A percentile compares a stretch with the other conserved stretches of the same genome.
Conservation (phyloP, 2,797 vertebrate species). For the Falco concolor region DNA sequence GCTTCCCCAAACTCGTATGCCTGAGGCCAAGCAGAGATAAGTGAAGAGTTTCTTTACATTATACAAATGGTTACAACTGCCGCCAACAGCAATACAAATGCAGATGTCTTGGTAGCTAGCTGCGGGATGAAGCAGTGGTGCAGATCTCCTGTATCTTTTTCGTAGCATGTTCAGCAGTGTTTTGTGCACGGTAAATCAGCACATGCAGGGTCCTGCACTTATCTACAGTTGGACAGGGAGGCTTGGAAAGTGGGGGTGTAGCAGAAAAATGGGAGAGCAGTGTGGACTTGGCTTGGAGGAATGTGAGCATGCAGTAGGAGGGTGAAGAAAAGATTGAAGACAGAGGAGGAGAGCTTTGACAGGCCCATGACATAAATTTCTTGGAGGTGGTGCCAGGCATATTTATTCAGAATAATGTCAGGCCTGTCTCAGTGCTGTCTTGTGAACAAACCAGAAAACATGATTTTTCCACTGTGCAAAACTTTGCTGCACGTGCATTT, state of each 20-base stretch:
- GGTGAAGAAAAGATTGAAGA: constrained; percentile 63
- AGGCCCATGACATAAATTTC: constrained; percentile 43
- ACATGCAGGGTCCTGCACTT: background rate
- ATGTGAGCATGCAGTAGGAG: constrained; percentile 56
- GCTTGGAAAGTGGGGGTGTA: constrained; percentile 15
- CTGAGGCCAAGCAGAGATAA: background rate
- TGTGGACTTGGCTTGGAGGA: constrained; percentile 58
- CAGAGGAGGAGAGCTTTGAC: constrained; percentile 65
- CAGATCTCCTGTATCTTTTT: background rate
- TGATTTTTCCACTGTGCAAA: constrained; percentile 2
- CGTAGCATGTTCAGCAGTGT: background rate
- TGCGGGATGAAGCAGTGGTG: background rate
- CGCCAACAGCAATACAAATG: background rate
- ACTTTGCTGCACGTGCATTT: background rate
- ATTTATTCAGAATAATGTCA: constrained; percentile 50
- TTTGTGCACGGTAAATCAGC: background rate
- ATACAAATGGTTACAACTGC: background rate
- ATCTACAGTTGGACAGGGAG: background rate
- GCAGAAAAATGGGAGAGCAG: constrained; percentile 16
- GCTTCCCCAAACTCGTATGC: background rate
- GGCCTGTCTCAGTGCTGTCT: constrained; percentile 33
- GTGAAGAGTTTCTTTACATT: background rate
- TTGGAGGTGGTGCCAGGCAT: constrained; percentile 56
- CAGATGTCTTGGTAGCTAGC: background rate
- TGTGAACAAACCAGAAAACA: constrained; percentile 35